Percentiles rank a stretch among this genome's conserved stretches.
Conservation (phyloP, 2,113 vertebrate genomes). For the Hemiscyllium ocellatum region DNA sequence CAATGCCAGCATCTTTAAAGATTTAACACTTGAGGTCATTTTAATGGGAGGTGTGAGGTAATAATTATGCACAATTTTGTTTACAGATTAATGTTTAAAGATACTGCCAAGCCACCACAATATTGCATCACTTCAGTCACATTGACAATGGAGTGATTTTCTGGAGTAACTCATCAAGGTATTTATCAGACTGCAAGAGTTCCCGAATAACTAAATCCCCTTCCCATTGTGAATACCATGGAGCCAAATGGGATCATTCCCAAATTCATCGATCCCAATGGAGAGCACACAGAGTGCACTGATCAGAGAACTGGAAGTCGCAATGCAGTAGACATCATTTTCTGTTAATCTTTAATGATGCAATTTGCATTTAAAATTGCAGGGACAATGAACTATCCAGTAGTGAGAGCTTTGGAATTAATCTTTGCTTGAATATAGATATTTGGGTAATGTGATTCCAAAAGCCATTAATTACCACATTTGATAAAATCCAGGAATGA, state of each 20-base stretch:
- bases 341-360: background rate
- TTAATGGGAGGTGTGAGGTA: background rate
- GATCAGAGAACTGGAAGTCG: background rate
- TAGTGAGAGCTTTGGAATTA: background rate
- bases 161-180: background rate
- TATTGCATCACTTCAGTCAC: background rate
- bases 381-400: background rate
- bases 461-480: background rate
- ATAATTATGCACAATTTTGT: background rate
- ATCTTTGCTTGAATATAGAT: background rate
- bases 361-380: background rate
- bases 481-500: background rate
- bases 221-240: background rate
- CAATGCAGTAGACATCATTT: background rate
- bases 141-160: background rate
- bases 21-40: background rate
- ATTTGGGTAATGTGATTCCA: background rate
- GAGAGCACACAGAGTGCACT: background rate
- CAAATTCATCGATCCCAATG: background rate
- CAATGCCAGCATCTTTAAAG: background rate
- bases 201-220: background rate
- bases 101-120: background rate
- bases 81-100: background rate
- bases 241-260: background rate
- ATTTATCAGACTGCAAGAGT: background rate